Evolutionary conservation across 2,113 vertebrate species (phyloP).

Genomic region (Eptatretus burgeri): DNA sequence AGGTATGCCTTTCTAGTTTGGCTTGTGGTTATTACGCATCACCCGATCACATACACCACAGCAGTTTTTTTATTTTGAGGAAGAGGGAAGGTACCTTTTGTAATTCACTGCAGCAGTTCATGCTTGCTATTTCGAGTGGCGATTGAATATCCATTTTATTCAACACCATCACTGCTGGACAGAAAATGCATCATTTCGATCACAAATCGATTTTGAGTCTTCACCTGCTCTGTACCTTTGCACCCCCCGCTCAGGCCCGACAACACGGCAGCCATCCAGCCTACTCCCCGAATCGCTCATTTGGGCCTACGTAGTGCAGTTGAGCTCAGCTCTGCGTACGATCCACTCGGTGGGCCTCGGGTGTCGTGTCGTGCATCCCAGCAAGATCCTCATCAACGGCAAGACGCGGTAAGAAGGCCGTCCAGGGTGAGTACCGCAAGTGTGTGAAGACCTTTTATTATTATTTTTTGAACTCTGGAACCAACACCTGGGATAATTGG

Average conservation of each 20-base stretch:
- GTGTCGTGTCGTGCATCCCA: constrained; percentile 91
- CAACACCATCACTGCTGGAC: neutral
- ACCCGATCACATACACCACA: too few species aligned
- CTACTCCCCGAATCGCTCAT: constrained; percentile 84
- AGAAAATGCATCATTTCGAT: constrained; percentile 8
- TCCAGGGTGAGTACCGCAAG: too few species aligned
- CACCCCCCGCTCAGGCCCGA: constrained; percentile 69
- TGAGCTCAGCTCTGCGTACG: constrained; percentile 70
- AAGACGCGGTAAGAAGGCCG: constrained; percentile 43
- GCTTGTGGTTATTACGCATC: too few species aligned
- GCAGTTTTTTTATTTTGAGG: too few species aligned
- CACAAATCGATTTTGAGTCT: neutral
- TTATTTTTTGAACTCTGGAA: too few species aligned
- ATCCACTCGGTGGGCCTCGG: constrained; percentile 85
- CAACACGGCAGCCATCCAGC: constrained; percentile 73
- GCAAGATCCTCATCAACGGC: constrained; percentile 86
- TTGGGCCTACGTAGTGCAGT: constrained; percentile 92
- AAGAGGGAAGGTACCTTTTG: neutral
- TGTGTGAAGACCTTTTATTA: too few species aligned
- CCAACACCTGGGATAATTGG: too few species aligned
- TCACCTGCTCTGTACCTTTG: constrained; percentile 8
- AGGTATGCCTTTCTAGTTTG: too few species aligned
- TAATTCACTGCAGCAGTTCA: neutral
- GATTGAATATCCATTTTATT: constrained; percentile 8
- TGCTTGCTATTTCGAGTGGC: constrained; percentile 5